Base-by-base conservation (phyloP, 1,140 invertebrate species). In the Tetragnatha versicolor region DNA sequence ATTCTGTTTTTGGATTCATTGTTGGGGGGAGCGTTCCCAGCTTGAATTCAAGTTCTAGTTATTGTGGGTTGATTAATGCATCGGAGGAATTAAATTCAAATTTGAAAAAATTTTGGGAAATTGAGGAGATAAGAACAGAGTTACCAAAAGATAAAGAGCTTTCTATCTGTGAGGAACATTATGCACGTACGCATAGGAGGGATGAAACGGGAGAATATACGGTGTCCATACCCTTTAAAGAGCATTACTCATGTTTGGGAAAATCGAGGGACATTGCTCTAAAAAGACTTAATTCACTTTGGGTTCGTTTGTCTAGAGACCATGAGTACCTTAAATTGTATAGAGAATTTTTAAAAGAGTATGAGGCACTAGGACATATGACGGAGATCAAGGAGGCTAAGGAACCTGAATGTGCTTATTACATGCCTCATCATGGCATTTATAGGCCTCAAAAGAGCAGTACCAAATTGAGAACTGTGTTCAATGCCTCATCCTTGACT, bases 401-500 rank as follows among this genome's bases (percentile, higher is more conserved):
- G 27, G 20, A 65, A n/a, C 33, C 39, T 4, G 39, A 65, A 10
- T 20, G n/a, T 5, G 3, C 31, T 3, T 65, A 65, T 65, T 65
- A 65, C 27, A 39, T 65, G 31, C 61, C 61, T 39, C 31, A 65
- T 39, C 61, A 65, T 65, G 4, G 33, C n/a, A 20, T 65, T 3
- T 39, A 20, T 65, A 65, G 25, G 12, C 33, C 22, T 29, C 22
- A 60, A 31, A 29, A 27, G 5, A 65, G n/a, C 4, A 39, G 9
- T 5, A 65, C 61, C 4, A 35, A 35, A 22, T 65, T 65, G 35
- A 4, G 55, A 37, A 27, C 22, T 10, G 61, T 65, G n/a, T 65
- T 65, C 27, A 45, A 65, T n/a, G 61, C 35, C 5, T 27, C 14
- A 10, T 9, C 20, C 7, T 12, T 6, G 20, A 65, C 61, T 65